Conservation (phyloP, 2,888 invertebrate species). For the Mamestra brassicae region DNA sequence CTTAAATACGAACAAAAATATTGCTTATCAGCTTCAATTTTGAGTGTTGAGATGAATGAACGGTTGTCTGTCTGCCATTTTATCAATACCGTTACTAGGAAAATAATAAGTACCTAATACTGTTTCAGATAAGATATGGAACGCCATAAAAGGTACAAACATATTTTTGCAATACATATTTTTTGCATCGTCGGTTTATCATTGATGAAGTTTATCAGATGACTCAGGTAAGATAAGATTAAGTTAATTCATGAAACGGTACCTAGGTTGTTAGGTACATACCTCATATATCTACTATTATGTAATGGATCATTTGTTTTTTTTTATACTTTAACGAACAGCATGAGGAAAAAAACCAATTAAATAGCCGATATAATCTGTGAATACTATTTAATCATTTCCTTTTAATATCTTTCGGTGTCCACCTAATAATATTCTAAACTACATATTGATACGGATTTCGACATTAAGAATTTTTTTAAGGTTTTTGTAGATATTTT, state of each 20-base stretch:
- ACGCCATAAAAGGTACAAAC: not conserved
- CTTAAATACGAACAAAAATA: too few species aligned
- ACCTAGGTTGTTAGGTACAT: not conserved
- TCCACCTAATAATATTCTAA: too few species aligned
- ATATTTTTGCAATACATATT: not conserved
- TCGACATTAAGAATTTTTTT: too few species aligned
- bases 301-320: not conserved
- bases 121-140: conserved; percentile 27
- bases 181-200: conserved; percentile 15
- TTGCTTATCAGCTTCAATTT: not conserved
- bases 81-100: conserved; percentile 19
- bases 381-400: too few species aligned
- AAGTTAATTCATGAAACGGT: conserved; percentile 30
- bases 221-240: conserved; percentile 26
- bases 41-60: conserved; percentile 3
- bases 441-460: too few species aligned
- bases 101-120: not conserved
- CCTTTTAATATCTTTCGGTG: too few species aligned
- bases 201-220: not conserved
- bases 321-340: not conserved
- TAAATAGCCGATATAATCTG: not conserved
- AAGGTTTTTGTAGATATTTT: too few species aligned
- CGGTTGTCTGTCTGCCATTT: not conserved
- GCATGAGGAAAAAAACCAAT: not conserved
- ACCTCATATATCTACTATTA: too few species aligned